Evolutionary conservation across 1,140 invertebrate genomes (phyloP), one percentile per base, ranked within the genome.

Genomic region (Ptiloglossa arizonensis): DNA sequence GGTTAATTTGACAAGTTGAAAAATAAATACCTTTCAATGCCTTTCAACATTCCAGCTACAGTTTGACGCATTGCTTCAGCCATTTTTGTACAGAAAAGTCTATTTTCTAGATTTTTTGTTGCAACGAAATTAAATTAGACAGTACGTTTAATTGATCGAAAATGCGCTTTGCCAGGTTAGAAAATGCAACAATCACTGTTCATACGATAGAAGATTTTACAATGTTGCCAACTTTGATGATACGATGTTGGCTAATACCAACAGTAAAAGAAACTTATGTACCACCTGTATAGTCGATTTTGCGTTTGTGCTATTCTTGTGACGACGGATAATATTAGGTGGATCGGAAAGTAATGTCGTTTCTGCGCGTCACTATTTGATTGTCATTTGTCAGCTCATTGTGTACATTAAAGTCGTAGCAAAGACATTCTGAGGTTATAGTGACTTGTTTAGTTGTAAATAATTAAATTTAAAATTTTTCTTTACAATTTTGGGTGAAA

Each of bases 1-100:
- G 13, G 3, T 66, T 24, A 68, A n/a, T 35, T 44, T 35, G 17
- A 35, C 48, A 79, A 41, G 66, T 52, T 52, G 46, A n/a, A n/a
- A n/a, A n/a, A n/a, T 22, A 84, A 86, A 87, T 93, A 96, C 96
- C 96, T 95, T 92, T 97, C 96, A 73, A 97, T 97, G 74, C 96
- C 96, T 90, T 95, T 96, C 8, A 97, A 90, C 94, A 96, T 96
- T 27, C 92, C 92, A 41, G 94, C 94, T 52, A 97, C 95, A 41
- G 94, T 95, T 86, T 95, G 95, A 91, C 95, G 94, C 96, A 96
- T 97, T 81, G 94, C 94, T 89, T 97, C 96, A 27, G 94, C 94
- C 95, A 95, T 95, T 86, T 82, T 90, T 46, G 9, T 2, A 6
- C 22, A 19, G 17, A 24, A 35, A 54, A 22, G n/a, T 29, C 27